These are phyloP conservation scores for Morinoia aosen DNA, from an alignment of 2,888 invertebrate genomes.

Conservation along the genomic window DNA sequence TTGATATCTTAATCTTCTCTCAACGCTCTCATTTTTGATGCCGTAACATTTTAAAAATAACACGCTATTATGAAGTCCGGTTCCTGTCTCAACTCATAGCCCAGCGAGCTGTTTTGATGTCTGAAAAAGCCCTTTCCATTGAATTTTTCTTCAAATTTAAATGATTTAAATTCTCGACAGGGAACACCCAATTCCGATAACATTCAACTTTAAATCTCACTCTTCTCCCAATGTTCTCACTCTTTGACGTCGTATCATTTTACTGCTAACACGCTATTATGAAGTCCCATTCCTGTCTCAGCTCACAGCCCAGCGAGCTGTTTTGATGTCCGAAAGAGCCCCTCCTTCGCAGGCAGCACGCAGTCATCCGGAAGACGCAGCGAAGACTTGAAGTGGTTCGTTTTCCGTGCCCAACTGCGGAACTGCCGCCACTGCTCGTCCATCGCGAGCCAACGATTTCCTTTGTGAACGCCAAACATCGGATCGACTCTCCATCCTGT, in stretches of 20 bases:
- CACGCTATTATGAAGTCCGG: no score
- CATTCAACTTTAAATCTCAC: not conserved
- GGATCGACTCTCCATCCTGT: conserved; percentile 25
- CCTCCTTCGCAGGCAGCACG: not conserved
- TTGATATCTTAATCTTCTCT: not conserved
- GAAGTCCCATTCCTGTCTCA: not conserved
- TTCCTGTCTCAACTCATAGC: no score
- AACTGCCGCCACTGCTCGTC: conserved; percentile 17
- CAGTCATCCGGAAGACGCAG: not conserved
- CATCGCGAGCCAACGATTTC: conserved; percentile 25
- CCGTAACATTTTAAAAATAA: no score
- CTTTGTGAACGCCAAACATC: conserved; percentile 40
- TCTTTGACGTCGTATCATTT: not conserved
- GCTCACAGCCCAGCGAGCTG: not conserved
- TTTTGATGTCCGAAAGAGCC: not conserved
- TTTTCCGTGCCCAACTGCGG: conserved; percentile 6
- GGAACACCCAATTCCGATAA: not conserved
- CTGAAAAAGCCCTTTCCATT: not conserved
- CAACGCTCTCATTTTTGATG: not conserved
- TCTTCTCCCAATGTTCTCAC: not conserved
- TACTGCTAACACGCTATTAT: not conserved
- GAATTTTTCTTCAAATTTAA: not conserved
- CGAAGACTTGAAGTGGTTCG: conserved; percentile 5
- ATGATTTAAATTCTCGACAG: not conserved
- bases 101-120: no score